phyloP scores from a whole-genome alignment of 2,797 vertebrate genomes.

The Molossus molossus region DNA sequence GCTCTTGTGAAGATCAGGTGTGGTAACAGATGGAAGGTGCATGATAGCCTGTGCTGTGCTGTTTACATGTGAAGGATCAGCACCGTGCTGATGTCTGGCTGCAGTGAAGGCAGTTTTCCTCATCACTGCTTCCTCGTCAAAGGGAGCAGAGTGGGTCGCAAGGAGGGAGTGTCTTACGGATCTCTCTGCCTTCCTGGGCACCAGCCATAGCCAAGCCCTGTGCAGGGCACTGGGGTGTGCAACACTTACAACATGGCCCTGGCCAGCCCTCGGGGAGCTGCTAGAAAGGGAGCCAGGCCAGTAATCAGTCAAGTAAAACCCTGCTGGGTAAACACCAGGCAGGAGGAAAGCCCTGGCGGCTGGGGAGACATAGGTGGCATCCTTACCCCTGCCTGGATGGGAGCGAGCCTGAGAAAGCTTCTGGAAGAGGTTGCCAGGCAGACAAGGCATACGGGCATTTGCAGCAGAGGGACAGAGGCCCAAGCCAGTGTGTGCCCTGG shows the following conservation, averaged over 20 bases:
- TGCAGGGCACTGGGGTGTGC: not conserved
- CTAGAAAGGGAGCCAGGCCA: not conserved
- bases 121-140: not conserved
- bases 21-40: not conserved
- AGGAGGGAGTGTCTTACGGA: not conserved
- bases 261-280: not conserved
- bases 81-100: not conserved
- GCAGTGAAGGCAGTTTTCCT: not conserved
- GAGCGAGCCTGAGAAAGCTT: not conserved
- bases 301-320: not conserved
- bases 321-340: not conserved
- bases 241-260: not conserved
- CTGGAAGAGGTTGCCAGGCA: not conserved
- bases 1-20: not conserved
- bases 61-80: constrained; percentile 6
- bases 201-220: fast-evolving
- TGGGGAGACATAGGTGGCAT: not conserved
- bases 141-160: not conserved
- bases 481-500: not conserved
- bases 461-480: not conserved
- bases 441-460: not conserved
- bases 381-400: not conserved
- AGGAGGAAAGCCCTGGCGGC: not conserved
- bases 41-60: not conserved
- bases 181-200: not conserved